Evolutionary conservation across 2,113 vertebrate genomes (phyloP).

Genomic region (Callorhinus ursinus): DNA sequence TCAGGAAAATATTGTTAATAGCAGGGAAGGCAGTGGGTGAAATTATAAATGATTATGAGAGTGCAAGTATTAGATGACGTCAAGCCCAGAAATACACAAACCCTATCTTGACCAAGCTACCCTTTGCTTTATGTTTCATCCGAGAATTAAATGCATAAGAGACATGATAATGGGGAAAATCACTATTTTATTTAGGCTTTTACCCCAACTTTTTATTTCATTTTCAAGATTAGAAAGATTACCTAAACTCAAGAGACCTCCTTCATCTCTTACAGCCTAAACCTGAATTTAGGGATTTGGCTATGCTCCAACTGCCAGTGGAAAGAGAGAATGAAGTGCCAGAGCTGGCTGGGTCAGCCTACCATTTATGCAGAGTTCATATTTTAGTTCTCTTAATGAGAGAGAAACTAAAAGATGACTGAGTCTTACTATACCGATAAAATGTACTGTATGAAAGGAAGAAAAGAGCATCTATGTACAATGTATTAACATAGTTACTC

Average conservation of each 20-base stretch:
- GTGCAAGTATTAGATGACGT: background rate
- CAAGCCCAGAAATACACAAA: background rate
- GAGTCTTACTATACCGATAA: background rate
- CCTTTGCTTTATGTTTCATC: background rate
- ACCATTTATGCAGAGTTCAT: background rate
- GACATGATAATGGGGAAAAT: background rate
- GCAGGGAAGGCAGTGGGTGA: background rate
- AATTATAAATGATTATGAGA: background rate
- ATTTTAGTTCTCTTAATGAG: background rate
- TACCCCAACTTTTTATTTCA: background rate
- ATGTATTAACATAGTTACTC: background rate
- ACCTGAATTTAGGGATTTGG: background rate
- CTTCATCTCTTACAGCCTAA: background rate
- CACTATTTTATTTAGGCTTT: background rate
- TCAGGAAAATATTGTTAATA: background rate
- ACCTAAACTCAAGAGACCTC: background rate
- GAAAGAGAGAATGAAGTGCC: background rate
- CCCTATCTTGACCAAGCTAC: background rate
- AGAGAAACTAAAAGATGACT: background rate
- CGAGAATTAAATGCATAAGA: background rate
- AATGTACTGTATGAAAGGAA: background rate
- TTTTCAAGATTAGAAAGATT: background rate
- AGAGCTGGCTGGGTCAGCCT: background rate
- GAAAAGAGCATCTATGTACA: background rate
- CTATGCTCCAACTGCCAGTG: background rate